Conservation (phyloP, 2,113 vertebrate genomes). For the Catharus fuscescens region DNA sequence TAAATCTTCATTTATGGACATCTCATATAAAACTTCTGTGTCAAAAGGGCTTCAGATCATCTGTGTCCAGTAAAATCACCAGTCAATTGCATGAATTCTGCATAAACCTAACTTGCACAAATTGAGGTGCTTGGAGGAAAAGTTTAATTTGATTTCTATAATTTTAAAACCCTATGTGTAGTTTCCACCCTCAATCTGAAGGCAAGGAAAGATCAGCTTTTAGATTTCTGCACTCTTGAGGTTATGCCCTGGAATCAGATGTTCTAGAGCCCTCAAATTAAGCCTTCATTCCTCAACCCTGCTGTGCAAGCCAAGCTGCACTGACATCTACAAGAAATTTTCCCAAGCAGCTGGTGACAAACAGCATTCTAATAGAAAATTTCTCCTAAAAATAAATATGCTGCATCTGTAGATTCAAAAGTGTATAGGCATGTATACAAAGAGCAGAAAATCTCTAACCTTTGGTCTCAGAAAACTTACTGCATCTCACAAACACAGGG, state of each 20-base stretch:
- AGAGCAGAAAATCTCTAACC: not conserved
- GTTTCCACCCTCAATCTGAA: not conserved
- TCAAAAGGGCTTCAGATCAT: not conserved
- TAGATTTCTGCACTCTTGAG: not conserved
- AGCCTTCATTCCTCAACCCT: not conserved
- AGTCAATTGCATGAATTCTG: not conserved
- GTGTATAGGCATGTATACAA: not conserved
- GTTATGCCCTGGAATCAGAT: not conserved
- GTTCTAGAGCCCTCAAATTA: not conserved
- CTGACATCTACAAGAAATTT: not conserved
- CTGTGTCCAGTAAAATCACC: not conserved
- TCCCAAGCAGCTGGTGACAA: not conserved
- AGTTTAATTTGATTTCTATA: not conserved
- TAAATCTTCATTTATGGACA: not conserved
- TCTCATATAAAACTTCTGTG: not conserved
- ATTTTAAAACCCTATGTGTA: not conserved
- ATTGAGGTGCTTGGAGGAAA: not conserved
- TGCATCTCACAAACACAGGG: not conserved
- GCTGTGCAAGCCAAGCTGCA: not conserved
- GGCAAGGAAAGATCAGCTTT: not conserved
- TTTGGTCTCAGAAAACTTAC: not conserved
- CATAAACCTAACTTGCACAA: not conserved
- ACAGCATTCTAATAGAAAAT: not conserved
- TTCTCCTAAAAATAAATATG: not conserved
- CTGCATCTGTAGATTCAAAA: not conserved